Percentiles rank a stretch among this genome's conserved stretches.
phyloP scores from a whole-genome alignment of 2,113 vertebrate genomes.

The Okapia johnstoni region DNA sequence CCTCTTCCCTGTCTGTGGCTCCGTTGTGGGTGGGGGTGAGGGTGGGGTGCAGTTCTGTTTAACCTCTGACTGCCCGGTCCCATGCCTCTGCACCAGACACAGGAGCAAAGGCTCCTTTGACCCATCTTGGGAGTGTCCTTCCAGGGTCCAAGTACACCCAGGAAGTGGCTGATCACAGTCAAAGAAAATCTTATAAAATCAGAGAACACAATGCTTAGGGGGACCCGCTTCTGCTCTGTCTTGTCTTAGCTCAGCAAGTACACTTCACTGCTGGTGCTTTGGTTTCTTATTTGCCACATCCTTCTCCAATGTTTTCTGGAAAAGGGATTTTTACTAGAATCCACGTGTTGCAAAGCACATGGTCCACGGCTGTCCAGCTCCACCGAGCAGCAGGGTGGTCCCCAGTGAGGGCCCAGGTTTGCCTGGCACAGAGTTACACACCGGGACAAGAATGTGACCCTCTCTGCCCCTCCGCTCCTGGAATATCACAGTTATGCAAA shows the following conservation, averaged over 20 bases:
- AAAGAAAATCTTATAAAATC: neutral
- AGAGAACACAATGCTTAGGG: neutral
- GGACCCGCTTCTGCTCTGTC: neutral
- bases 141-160: neutral
- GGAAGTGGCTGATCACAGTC: neutral
- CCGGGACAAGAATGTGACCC: slow-evolving; percentile 28
- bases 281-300: neutral
- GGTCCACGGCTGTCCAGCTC: neutral
- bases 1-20: neutral
- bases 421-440: slow-evolving; percentile 4
- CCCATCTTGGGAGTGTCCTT: neutral
- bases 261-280: neutral
- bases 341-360: neutral
- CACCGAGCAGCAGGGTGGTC: neutral
- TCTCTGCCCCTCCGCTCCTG: neutral
- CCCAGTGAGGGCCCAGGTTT: neutral
- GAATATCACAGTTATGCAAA: slow-evolving; percentile 38
- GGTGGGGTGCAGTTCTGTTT: neutral
- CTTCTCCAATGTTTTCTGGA: neutral
- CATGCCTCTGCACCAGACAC: neutral
- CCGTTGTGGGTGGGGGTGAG: neutral
- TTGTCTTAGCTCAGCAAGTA: neutral
- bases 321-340: neutral
- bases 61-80: neutral
- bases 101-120: neutral